Evolutionary conservation across 1,140 invertebrate species (phyloP).

Genomic region (Spodoptera litura): DNA sequence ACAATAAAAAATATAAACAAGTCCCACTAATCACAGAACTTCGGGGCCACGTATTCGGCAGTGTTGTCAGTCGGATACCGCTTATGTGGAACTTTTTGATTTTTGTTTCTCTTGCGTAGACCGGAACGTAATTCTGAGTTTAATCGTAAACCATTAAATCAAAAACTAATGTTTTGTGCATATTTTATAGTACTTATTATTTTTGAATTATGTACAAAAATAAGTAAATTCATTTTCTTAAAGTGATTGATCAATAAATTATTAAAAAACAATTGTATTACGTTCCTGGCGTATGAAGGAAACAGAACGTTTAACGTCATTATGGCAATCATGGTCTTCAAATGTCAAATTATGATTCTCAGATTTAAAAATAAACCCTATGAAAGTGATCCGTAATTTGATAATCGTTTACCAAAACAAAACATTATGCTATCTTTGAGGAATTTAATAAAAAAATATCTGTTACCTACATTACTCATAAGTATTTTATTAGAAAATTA

Average conservation of each 20-base stretch:
- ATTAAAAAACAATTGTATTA: neutral
- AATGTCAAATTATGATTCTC: slow-evolving; percentile 7
- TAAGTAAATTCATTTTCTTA: neutral
- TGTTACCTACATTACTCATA: too few species aligned
- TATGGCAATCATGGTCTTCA: slow-evolving; percentile 20
- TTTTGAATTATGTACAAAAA: neutral
- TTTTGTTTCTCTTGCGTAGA: slow-evolving; percentile 52
- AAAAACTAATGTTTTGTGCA: neutral
- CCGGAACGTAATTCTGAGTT: slow-evolving; percentile 55
- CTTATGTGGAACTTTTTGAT: slow-evolving; percentile 84
- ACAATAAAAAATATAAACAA: slow-evolving; percentile 84
- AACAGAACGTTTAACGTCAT: slow-evolving; percentile 2
- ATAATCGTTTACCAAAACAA: neutral
- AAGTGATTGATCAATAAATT: neutral
- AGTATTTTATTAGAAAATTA: too few species aligned
- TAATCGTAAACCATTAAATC: neutral
- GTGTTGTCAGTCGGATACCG: slow-evolving; percentile 76
- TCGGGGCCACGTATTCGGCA: slow-evolving; percentile 82
- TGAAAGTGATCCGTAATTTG: neutral
- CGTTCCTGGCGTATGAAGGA: neutral
- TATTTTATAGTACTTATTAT: neutral
- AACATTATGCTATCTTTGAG: too few species aligned
- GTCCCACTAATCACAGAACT: slow-evolving; percentile 71
- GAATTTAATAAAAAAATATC: neutral
- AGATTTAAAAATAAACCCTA: slow-evolving; percentile 8